Evolutionary conservation across 2,113 vertebrate species (phyloP).

Genomic region (Anoplopoma fimbria): DNA sequence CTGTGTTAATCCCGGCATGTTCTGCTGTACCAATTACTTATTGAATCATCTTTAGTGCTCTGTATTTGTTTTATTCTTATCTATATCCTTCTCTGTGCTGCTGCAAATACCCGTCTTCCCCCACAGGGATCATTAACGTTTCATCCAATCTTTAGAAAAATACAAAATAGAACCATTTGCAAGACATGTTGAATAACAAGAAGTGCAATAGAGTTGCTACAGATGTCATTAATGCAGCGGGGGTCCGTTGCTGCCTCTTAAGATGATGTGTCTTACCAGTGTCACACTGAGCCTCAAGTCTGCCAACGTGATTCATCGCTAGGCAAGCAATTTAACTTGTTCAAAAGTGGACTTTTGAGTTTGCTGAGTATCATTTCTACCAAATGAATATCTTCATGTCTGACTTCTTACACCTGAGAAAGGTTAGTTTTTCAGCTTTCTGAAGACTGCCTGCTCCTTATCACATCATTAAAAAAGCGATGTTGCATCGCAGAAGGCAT

Average conservation of each 20-base stretch:
- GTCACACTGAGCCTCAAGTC: conserved; percentile 27
- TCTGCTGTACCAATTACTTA: conserved; percentile 35
- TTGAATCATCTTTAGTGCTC: conserved; percentile 24
- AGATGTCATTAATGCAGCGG: conserved; percentile 32
- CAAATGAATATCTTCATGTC: conserved; percentile 1
- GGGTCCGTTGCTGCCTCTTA: conserved; percentile 28
- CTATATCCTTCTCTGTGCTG: conserved; percentile 20
- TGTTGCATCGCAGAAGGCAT: neutral
- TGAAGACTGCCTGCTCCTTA: neutral
- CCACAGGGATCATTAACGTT: conserved; percentile 53
- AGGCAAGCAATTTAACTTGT: neutral
- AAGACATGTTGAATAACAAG: conserved; percentile 34
- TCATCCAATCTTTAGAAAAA: conserved; percentile 48
- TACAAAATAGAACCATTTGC: conserved; percentile 39
- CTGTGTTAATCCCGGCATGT: conserved; percentile 12
- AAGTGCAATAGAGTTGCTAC: conserved; percentile 24
- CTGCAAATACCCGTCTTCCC: conserved; percentile 23
- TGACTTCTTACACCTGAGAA: conserved; percentile 12
- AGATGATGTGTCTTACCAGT: conserved; percentile 28
- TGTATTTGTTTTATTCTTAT: conserved; percentile 48
- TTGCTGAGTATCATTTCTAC: neutral
- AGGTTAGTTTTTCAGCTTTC: neutral
- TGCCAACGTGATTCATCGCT: conserved; percentile 36
- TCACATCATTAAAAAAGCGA: conserved; percentile 38
- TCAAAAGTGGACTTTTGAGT: conserved; percentile 1